These are phyloP conservation scores for Muntiacus reevesi DNA, from an alignment of 2,113 vertebrate species.

Conservation along the genomic window DNA sequence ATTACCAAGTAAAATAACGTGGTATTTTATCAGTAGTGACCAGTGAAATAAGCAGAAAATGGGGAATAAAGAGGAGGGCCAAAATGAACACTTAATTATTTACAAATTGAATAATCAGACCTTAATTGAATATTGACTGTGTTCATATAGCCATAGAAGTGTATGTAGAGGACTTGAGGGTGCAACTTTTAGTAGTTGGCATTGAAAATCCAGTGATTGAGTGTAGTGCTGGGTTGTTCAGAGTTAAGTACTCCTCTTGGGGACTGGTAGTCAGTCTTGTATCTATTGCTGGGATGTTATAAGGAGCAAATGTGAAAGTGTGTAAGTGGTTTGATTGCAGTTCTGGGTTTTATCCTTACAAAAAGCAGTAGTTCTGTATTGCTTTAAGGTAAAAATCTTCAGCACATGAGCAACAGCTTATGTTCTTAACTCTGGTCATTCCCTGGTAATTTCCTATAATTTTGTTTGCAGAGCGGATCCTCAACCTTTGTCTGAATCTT, in stretches of 20 bases:
- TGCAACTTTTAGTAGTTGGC: background rate
- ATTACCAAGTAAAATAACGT: background rate
- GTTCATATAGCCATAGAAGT: background rate
- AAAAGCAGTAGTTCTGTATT: background rate
- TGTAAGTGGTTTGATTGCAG: background rate
- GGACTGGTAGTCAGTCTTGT: background rate
- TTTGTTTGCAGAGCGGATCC: slow-evolving; percentile 48
- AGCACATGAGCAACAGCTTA: background rate
- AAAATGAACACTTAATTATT: background rate
- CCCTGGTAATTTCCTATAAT: background rate
- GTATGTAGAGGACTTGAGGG: background rate
- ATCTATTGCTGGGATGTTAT: background rate
- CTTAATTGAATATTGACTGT: background rate
- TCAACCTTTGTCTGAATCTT: slow-evolving; percentile 71
- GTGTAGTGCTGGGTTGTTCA: background rate
- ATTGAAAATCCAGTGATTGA: background rate
- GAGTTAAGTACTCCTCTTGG: background rate
- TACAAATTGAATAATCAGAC: background rate
- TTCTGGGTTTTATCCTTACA: background rate
- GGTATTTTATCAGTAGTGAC: background rate
- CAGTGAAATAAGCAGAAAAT: background rate
- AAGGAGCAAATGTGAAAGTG: background rate
- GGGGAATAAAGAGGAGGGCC: background rate
- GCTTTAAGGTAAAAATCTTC: background rate
- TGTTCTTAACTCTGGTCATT: background rate